Base-by-base conservation (phyloP, 2,113 vertebrate genomes). In the Puffinus mauretanicus region DNA sequence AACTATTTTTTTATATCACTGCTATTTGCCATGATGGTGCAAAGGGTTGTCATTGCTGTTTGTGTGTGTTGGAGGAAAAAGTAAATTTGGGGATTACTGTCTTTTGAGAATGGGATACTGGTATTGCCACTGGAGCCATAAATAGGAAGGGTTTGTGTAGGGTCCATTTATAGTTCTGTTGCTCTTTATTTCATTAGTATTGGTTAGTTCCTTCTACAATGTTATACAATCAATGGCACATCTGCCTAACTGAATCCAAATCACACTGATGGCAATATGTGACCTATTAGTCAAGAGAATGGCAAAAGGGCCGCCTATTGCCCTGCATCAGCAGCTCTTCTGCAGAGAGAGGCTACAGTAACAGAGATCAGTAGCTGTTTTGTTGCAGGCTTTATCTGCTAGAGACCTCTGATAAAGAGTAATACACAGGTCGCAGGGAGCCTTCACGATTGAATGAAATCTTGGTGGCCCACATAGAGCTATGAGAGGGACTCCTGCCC, bases 331-430 rank as follows among this genome's bases (percentile, higher is more conserved):
- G 90, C 83, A 69, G 77, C 38, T 52, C 10, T 44, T 49, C 49
- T 54, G 22, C 13, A 26, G 38, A 70, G 62, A 0, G 5, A 86
- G 67, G 72, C 72, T 64, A 5, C 47, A 24, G 38, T 46, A 84
- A 55, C 32, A 64, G 61, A 4, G 10, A 65, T 11, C 30, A 4
- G 93, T 36, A 91, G 75, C 67, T 62, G 49, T 7, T 87, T 40
- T 70, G 34, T 65, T 42, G 47, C 57, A 65, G 81, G 40, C 22
- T 91, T 89, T 87, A 82, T 93, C 85, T 94, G 58, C 75, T 52
- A 46, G 40, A 93, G 26, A 66, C 58, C 87, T 93, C 65, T 93
- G 90, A 93, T 82, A 82, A 91, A 89, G 81, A 57, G 81, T 26
- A 82, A 67, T 81, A 52, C 24, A 42, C 19, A 62, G 42, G 29